These are phyloP conservation scores for Cephus cinctus DNA, from an alignment of 1,140 invertebrate genomes.

Conservation along the genomic window DNA sequence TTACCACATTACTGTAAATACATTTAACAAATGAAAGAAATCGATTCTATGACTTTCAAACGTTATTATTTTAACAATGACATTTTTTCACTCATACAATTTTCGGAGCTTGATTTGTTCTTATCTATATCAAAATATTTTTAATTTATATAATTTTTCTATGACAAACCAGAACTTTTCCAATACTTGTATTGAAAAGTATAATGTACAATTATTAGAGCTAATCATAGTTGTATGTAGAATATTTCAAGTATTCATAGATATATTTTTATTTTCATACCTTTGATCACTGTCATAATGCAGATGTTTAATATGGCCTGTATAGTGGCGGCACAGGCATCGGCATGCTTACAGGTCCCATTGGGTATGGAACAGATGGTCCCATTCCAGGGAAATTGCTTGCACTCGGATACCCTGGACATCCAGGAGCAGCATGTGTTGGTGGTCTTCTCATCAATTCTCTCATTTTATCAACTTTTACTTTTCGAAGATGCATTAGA, in stretches of 20 bases:
- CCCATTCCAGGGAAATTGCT: conserved; percentile 42
- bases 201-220: neutral
- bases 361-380: conserved; percentile 56
- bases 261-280: conserved; percentile 8
- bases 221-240: conserved; percentile 1
- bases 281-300: neutral
- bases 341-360: conserved; percentile 57
- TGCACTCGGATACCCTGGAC: conserved; percentile 37
- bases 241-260: conserved; percentile 9
- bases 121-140: neutral
- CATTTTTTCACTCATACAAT: neutral
- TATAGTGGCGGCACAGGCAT: conserved; percentile 52
- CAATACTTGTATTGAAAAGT: neutral
- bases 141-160: neutral
- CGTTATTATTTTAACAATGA: conserved; percentile 1
- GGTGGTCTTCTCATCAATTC: conserved; percentile 66
- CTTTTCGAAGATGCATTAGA: conserved; percentile 75
- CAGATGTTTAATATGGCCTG: conserved; percentile 30
- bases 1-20: neutral
- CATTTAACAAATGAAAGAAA: conserved; percentile 5
- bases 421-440: conserved; percentile 34
- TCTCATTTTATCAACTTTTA: conserved; percentile 85
- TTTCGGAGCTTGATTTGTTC: too few species aligned
- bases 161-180: neutral
- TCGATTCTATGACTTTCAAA: neutral